Evolutionary conservation across 2,797 vertebrate genomes (phyloP), one percentile per base, ranked within the genome.

Genomic region (Galaxias olidus): DNA sequence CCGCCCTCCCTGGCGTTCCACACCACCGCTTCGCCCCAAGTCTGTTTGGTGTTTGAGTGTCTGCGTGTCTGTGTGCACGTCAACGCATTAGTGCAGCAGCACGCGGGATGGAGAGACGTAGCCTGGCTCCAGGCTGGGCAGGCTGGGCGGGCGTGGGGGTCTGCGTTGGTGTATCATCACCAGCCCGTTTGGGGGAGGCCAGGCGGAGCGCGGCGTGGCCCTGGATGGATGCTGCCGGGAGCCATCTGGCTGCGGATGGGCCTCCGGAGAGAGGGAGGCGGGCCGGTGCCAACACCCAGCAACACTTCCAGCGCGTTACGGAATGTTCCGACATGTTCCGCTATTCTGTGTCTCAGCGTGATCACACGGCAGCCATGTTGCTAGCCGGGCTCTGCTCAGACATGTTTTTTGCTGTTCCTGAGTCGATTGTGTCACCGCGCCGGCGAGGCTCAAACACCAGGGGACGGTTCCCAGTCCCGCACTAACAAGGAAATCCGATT

Each of bases 221-320:
- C 81, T 82, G 81, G 81, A 87, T 76, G 82, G 77, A 69, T 66
- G 78, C 79, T 68, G 83, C 83, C 71, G 47, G 58, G 68, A 81
- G 84, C 89, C 89, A 91, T 90, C 88, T 91, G 89, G 87, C 86
- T 84, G 81, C 84, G 83, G 79, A 88, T 69, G 73, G 72, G 72
- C 74, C 84, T 83, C 89, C 80, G 77, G 59, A 83, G 87, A 78
- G 81, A 85, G 77, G 10, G 19, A 85, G 75, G 60, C 70, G 55
- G 75, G 58, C 72, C 72, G 66, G 79, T 83, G 87, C 88, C 87
- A 90, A 83, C 77, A 11, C 83, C 81, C 80, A 87, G 79, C 84
- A 83, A 74, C 81, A 84, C 80, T 82, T 86, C 79, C 79, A 82
- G 79, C 63, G 45, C 70, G 78, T 78, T 88, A 76, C 81, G 82